These are phyloP conservation scores for Melanerpes aurifrons DNA, from an alignment of 2,113 vertebrate genomes.

Conservation along the genomic window DNA sequence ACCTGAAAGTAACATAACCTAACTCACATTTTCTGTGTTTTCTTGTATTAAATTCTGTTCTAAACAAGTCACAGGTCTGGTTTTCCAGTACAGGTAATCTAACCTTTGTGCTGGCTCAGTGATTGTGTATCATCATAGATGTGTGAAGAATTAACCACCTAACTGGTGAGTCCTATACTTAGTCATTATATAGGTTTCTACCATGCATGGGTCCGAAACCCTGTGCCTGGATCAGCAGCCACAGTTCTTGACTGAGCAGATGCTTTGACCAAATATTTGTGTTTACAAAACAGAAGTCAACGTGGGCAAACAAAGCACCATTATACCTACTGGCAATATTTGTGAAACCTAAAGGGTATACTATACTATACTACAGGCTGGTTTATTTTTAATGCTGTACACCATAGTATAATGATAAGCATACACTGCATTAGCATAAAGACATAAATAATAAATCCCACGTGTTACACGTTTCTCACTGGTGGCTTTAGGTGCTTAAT, in stretches of 20 bases:
- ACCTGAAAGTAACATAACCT: background rate
- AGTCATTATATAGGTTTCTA: background rate
- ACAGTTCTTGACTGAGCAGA: background rate
- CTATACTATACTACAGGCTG: background rate
- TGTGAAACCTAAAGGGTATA: background rate
- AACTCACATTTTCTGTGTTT: background rate
- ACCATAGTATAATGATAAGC: background rate
- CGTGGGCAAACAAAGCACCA: background rate
- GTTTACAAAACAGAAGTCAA: constrained; percentile 17
- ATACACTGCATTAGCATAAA: background rate
- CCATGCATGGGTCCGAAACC: background rate
- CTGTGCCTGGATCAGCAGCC: background rate
- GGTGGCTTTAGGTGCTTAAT: background rate
- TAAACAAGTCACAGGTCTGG: background rate
- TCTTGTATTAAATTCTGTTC: background rate
- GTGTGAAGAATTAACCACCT: background rate
- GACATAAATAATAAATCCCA: background rate
- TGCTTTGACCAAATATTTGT: constrained; percentile 34
- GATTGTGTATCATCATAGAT: background rate
- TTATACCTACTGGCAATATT: background rate
- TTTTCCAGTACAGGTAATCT: background rate
- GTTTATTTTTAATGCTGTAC: background rate
- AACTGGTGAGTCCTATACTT: background rate
- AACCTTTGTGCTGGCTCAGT: background rate
- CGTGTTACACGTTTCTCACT: background rate